Conservation (phyloP, 2,797 vertebrate genomes). For the Typhlichthys eigenmanni region DNA sequence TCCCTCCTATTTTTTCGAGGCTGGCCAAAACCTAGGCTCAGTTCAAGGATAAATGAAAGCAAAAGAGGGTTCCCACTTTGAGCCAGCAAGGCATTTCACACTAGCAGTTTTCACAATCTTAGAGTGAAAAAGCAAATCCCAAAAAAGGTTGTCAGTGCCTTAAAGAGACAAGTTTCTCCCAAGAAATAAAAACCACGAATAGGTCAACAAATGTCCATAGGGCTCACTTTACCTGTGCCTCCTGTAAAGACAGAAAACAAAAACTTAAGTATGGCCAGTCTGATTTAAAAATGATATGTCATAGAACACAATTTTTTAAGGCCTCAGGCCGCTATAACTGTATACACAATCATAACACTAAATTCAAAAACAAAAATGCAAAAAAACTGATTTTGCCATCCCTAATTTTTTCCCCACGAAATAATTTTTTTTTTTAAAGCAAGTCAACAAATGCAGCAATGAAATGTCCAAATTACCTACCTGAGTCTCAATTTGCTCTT, state of each 20-base stretch:
- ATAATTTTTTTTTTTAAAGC: not conserved
- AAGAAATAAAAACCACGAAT: conserved; percentile 42
- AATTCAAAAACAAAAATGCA: not conserved
- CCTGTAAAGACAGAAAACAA: conserved; percentile 72
- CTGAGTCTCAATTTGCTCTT: conserved; percentile 87
- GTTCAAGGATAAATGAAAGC: conserved; percentile 67
- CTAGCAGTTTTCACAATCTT: conserved; percentile 54
- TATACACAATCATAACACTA: not conserved
- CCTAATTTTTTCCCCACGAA: not conserved
- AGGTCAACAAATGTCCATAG: conserved; percentile 44
- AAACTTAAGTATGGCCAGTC: conserved; percentile 4
- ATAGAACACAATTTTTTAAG: not conserved
- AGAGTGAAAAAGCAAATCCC: conserved; percentile 37
- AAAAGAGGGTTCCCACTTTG: conserved; percentile 61
- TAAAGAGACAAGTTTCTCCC: conserved; percentile 42
- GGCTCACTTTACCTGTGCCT: conserved; percentile 82
- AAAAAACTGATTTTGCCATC: not conserved
- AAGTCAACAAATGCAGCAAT: not conserved
- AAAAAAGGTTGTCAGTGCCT: conserved; percentile 41
- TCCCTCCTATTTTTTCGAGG: conserved; percentile 64
- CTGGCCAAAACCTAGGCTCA: conserved; percentile 75
- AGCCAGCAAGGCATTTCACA: conserved; percentile 63
- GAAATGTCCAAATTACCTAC: conserved; percentile 55
- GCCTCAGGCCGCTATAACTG: too few species aligned
- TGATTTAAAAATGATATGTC: not conserved